Base-by-base conservation (phyloP, 2,797 vertebrate species). In the Urophycis tenuis region DNA sequence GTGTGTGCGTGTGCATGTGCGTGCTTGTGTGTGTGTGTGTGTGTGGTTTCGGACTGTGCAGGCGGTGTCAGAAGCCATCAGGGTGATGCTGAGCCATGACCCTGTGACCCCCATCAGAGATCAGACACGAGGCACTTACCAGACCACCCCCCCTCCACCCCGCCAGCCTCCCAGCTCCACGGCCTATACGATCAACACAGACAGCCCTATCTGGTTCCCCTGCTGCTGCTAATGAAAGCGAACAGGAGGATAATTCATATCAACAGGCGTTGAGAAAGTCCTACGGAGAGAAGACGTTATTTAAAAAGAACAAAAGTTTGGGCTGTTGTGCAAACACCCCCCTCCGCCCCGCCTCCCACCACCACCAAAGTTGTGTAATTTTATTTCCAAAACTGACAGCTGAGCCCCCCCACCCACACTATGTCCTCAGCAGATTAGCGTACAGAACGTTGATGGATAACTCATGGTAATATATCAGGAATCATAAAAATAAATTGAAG, bases 21-120 rank as follows among this genome's bases (percentile, higher is more conserved):
- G n/a, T n/a, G n/a, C n/a, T n/a, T n/a, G n/a, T n/a, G n/a, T n/a
- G n/a, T n/a, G n/a, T n/a, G n/a, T n/a, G n/a, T n/a, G n/a, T n/a
- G 79, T 79, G 87, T 80, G 90, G 85, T 84, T 88, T 86, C 73
- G 74, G 86, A 22, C 85, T n/a, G n/a, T n/a, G n/a, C n/a, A 39
- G 9, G 30, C 33, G 73, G 69, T n/a, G 92, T 94, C 92, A 94
- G 82, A 92, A 92, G 87, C 91, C 89, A 93, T 93, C 91, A 92
- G 88, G 85, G 85, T 92, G 91, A 93, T 79, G 88, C 86, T 90
- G 88, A 85, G 81, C 84, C 77, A 83, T 85, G 91, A 93, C 92
- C 92, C 82, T 80, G 64, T 90, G 89, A 93, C 92, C 92, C 86
- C 89, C 88, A 90, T 90, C 86, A 88, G 85, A 91, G 90, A 90